A percentile compares a stretch with the other conserved stretches of the same genome.
Evolutionary conservation across 2,888 invertebrate genomes (phyloP).

Genomic region (Copidosoma aretas): DNA sequence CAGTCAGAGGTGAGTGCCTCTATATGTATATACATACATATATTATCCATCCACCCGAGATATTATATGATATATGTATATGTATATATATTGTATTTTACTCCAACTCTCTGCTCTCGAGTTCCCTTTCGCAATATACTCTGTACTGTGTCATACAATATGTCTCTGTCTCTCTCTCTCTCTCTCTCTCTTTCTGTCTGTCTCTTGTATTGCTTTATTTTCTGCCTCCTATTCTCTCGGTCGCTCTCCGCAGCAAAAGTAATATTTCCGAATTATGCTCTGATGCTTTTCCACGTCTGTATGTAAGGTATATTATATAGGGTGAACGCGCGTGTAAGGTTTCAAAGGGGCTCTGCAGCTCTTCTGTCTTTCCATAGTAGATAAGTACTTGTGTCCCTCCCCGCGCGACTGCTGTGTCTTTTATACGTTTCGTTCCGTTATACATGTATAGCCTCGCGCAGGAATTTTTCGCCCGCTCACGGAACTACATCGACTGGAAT

Average conservation of each 20-base stretch:
- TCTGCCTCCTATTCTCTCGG: neutral
- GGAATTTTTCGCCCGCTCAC: neutral
- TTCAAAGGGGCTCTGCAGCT: neutral
- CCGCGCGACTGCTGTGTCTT: too few species aligned
- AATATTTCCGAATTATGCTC: neutral
- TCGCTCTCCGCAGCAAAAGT: neutral
- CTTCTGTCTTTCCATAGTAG: neutral
- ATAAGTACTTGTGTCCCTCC: too few species aligned
- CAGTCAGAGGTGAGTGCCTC: constrained; percentile 56
- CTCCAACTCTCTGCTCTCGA: neutral
- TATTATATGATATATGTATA: too few species aligned
- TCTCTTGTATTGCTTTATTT: neutral
- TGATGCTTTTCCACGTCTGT: too few species aligned
- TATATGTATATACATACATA: too few species aligned
- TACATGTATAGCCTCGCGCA: neutral
- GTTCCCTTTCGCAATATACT: neutral
- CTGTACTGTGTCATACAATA: too few species aligned
- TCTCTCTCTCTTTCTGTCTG: too few species aligned
- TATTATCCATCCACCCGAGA: neutral
- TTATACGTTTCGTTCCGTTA: too few species aligned
- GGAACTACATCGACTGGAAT: neutral
- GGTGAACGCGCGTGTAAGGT: too few species aligned
- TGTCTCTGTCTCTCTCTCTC: too few species aligned
- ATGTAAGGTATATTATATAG: too few species aligned
- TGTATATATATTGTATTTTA: neutral